Evolutionary conservation across 2,113 vertebrate genomes (phyloP).

Genomic region (Syrrhaptes paradoxus): DNA sequence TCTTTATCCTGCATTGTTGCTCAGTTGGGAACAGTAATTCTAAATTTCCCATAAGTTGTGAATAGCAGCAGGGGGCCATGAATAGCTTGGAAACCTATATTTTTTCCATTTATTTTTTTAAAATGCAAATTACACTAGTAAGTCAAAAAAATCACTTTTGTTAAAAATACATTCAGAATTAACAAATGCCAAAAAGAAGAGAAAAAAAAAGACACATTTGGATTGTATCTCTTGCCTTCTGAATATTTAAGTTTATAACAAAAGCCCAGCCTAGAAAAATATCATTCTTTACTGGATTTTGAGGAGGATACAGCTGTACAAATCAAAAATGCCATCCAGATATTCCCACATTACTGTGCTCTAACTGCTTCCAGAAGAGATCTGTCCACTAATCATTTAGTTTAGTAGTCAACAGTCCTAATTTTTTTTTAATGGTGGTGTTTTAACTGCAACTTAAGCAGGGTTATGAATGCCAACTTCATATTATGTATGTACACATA

Average conservation of each 20-base stretch:
- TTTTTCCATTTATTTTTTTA: slow-evolving; percentile 82
- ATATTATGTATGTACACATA: not conserved
- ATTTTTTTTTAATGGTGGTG: slow-evolving; percentile 60
- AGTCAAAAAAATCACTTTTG: slow-evolving; percentile 84
- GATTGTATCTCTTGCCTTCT: slow-evolving; percentile 80
- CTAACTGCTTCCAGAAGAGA: slow-evolving; percentile 61
- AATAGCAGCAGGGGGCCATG: slow-evolving; percentile 46
- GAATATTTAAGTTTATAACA: slow-evolving; percentile 83
- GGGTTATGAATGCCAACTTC: slow-evolving; percentile 50
- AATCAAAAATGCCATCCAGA: slow-evolving; percentile 76
- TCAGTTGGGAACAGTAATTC: slow-evolving; percentile 16
- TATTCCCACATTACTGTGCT: slow-evolving; percentile 78
- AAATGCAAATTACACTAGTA: slow-evolving; percentile 86
- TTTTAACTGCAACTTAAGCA: slow-evolving; percentile 65
- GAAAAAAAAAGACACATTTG: slow-evolving; percentile 71
- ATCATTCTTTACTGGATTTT: slow-evolving; percentile 83
- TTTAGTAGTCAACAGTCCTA: slow-evolving; percentile 73
- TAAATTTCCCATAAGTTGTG: slow-evolving; percentile 10
- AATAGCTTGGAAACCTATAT: slow-evolving; percentile 75
- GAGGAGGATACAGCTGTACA: slow-evolving; percentile 81
- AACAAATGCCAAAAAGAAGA: slow-evolving; percentile 78
- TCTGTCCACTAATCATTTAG: slow-evolving; percentile 57
- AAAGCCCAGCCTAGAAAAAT: slow-evolving; percentile 86
- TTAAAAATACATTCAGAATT: slow-evolving; percentile 88
- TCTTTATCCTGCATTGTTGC: slow-evolving; percentile 40